These are phyloP conservation scores for Synaphobranchus kaupii DNA, from an alignment of 2,797 vertebrate species.

Conservation along the genomic window DNA sequence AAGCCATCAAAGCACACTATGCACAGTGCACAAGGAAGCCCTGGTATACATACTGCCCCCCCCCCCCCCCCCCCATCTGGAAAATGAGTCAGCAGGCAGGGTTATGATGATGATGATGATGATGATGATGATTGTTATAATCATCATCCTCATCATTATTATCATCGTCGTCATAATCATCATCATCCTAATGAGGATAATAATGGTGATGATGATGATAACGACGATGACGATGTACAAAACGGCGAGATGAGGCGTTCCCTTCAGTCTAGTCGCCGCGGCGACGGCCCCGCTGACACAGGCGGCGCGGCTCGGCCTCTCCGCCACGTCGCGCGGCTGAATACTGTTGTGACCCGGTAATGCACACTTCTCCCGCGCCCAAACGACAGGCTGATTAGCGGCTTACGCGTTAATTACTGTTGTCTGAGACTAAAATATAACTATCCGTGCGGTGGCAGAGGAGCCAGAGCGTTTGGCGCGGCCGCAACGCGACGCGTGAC, in stretches of 20 bases:
- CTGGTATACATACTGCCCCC: constrained; percentile 22
- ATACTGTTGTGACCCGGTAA: not conserved
- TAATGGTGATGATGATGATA: constrained; percentile 1
- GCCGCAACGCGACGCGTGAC: not conserved
- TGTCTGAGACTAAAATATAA: not conserved
- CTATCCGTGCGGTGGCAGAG: not conserved
- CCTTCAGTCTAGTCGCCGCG: not conserved
- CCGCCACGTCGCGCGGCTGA: not conserved
- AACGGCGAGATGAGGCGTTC: not conserved
- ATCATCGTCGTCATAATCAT: constrained; percentile 31
- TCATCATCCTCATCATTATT: constrained; percentile 38
- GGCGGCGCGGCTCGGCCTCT: not conserved
- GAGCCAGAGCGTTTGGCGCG: not conserved
- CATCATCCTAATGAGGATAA: not conserved
- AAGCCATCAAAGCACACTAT: not conserved
- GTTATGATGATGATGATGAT: constrained; percentile 23
- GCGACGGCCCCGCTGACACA: not conserved
- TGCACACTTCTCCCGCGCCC: not conserved
- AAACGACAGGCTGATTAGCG: constrained; percentile 21
- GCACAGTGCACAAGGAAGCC: not conserved
- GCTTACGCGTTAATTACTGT: constrained; percentile 1
- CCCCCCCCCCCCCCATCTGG: not conserved
- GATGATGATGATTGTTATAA: constrained; percentile 29
- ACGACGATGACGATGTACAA: constrained; percentile 22
- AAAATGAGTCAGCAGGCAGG: constrained; percentile 8